These are phyloP conservation scores for Pachyramphus minor DNA, from an alignment of 2,113 vertebrate species.

Conservation along the genomic window DNA sequence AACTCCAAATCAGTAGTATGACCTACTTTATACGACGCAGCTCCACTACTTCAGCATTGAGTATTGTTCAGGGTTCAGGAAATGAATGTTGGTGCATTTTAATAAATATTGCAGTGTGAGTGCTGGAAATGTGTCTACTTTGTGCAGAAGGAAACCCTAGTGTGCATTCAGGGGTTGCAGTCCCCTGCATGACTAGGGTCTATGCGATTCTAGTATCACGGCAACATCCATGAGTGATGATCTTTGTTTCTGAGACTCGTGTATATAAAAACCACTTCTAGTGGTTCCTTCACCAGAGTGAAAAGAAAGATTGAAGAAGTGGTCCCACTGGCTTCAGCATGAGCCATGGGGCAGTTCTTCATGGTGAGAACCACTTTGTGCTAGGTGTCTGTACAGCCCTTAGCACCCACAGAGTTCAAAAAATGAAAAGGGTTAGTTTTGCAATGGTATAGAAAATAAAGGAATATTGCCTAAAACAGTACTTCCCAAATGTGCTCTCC, in stretches of 20 bases:
- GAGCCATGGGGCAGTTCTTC: fast-evolving
- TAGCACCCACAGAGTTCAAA: not conserved
- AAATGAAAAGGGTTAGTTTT: not conserved
- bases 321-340: not conserved
- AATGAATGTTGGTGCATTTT: not conserved
- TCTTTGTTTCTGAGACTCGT: not conserved
- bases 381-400: not conserved
- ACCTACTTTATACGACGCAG: not conserved
- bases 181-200: not conserved
- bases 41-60: not conserved
- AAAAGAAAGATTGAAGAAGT: not conserved
- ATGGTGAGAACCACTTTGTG: fast-evolving
- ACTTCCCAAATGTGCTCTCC: not conserved
- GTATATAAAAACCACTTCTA: not conserved
- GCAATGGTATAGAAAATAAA: not conserved
- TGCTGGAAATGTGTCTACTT: not conserved
- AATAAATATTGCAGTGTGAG: fast-evolving
- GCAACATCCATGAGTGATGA: not conserved
- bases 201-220: not conserved
- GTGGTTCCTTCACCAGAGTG: not conserved
- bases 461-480: not conserved
- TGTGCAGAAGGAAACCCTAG: not conserved
- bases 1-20: not conserved
- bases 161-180: not conserved
- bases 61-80: not conserved